Base-by-base conservation (phyloP, 2,113 vertebrate genomes). In the Entomyzon cyanotis region DNA sequence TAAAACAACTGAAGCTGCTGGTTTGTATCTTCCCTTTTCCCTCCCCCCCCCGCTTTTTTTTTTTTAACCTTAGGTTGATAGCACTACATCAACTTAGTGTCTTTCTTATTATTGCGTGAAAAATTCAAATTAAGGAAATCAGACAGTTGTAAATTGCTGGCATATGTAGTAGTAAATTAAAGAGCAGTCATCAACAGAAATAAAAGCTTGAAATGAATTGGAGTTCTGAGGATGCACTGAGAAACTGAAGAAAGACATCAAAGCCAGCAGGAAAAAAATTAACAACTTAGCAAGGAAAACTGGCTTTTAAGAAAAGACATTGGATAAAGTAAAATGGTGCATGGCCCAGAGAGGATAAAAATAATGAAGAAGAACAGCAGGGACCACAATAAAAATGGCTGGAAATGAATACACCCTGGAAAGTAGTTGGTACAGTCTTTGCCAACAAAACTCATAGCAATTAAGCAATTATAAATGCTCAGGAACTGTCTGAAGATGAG, bases 121-220 rank as follows among this genome's bases (percentile, higher is more conserved):
- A 95, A 96, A 94, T 78, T 92, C 71, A 95, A 95, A 95, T 92
- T 82, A 95, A 94, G 83, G 79, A 92, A 93, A 95, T 84, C 93
- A 94, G 89, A 86, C 78, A 94, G 75, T 80, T 94, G 92, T 93
- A 96, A 97, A 97, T 97, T 97, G 74, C 95, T 94, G 87, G 94
- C 83, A 94, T 88, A 71, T 75, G 75, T 75, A 88, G 71, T 53
- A 94, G 88, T 69, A 96, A 93, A 97, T 96, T 96, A 90, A 94
- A 96, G 75, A 91, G 86, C 70, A 95, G 64, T 70, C 94, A 95
- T 86, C 81, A 95, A 90, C 93, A 94, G 92, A 94, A 95, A 94
- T 94, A 94, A 97, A 95, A 94, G 90, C 87, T 85, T 93, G 74
- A 90, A 97, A 94, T 92, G 91, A 96, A 93, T 15, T 84, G 68